Percentiles rank a stretch among this genome's conserved stretches.
Evolutionary conservation across 2,888 invertebrate genomes (phyloP).

Genomic region (Lithosia quadra): DNA sequence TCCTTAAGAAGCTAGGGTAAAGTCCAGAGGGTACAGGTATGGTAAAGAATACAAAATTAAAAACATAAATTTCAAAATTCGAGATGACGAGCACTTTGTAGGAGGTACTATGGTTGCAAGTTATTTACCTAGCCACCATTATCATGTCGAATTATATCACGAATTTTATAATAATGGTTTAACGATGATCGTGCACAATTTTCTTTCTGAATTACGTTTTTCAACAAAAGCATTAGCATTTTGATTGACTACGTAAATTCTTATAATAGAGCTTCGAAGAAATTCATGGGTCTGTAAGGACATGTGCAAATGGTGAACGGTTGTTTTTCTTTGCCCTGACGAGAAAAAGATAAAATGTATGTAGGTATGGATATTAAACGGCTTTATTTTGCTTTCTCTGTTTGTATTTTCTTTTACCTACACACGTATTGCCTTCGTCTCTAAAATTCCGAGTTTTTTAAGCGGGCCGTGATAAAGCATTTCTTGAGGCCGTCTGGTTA

Average conservation of each 20-base stretch:
- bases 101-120: background rate
- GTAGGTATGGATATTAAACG: too few relatives aligned
- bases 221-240: slow-evolving; percentile 4
- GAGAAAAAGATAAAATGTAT: background rate
- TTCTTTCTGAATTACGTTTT: background rate
- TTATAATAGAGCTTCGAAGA: background rate
- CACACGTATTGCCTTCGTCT: too few relatives aligned
- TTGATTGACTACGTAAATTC: background rate
- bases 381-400: too few relatives aligned
- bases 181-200: background rate
- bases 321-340: background rate
- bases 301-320: background rate
- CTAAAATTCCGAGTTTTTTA: too few relatives aligned
- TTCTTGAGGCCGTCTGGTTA: too few relatives aligned
- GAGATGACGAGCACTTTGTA: background rate
- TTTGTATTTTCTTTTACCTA: too few relatives aligned
- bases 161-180: slow-evolving; percentile 1
- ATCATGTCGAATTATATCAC: background rate
- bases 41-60: too few relatives aligned
- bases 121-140: slow-evolving; percentile 4
- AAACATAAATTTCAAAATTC: too few relatives aligned
- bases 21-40: too few relatives aligned
- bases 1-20: too few relatives aligned
- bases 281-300: background rate
- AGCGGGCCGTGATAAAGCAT: too few relatives aligned